Conservation (phyloP, 2,113 vertebrate genomes). For the Arvicanthis niloticus region DNA sequence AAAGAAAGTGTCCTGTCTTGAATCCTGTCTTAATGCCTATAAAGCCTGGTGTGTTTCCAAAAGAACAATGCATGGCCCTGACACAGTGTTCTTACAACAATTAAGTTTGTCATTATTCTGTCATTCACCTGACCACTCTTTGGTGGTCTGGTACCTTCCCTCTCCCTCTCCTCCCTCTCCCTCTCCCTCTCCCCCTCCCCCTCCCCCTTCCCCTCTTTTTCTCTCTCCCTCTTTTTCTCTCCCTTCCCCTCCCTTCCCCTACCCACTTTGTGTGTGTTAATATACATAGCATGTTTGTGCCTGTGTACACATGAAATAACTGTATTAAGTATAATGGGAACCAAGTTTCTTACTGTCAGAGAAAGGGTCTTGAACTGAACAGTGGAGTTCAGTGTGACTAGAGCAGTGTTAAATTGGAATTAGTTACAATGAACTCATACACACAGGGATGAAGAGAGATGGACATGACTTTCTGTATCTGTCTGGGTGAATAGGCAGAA, state of each 20-base stretch:
- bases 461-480: background rate
- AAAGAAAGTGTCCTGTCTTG: constrained; percentile 50
- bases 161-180: background rate
- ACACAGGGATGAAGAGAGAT: background rate
- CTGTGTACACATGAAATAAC: background rate
- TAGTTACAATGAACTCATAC: background rate
- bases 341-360: background rate
- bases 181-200: no score
- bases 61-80: background rate
- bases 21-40: background rate
- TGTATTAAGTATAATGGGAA: background rate
- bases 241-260: background rate
- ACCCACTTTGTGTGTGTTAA: background rate
- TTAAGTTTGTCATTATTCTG: constrained; percentile 25
- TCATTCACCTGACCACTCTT: constrained; percentile 40
- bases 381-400: constrained; percentile 6
- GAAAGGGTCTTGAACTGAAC: constrained; percentile 25
- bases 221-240: background rate
- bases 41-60: background rate
- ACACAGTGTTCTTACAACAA: background rate
- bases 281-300: background rate
- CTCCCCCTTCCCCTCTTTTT: background rate
- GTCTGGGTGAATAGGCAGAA: background rate
- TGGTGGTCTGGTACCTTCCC: background rate
- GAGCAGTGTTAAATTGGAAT: background rate